These are phyloP conservation scores for Bombus sylvicola DNA, from an alignment of 1,140 invertebrate genomes.

Conservation along the genomic window DNA sequence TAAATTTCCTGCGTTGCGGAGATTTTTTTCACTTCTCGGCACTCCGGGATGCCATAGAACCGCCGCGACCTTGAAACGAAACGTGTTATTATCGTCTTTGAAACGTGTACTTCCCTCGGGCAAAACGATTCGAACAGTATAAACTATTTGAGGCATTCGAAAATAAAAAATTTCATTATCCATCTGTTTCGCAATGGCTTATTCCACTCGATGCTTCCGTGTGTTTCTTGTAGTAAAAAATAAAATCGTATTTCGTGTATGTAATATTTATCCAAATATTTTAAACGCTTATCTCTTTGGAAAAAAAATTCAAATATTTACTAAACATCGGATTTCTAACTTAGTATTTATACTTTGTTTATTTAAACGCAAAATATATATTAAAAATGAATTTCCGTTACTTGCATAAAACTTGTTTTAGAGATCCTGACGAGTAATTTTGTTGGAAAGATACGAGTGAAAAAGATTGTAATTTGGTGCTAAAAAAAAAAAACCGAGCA, in stretches of 20 bases:
- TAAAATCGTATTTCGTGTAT: background rate
- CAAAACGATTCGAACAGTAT: slow-evolving; percentile 42
- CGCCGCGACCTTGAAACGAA: slow-evolving; percentile 45
- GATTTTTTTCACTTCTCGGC: slow-evolving; percentile 29
- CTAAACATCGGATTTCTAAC: background rate
- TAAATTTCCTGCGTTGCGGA: slow-evolving; percentile 25
- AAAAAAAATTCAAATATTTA: background rate
- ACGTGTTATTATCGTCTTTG: slow-evolving; percentile 53
- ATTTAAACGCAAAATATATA: background rate
- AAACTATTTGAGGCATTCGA: slow-evolving; percentile 27
- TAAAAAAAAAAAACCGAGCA: background rate
- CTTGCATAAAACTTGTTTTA: background rate
- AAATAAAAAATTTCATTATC: slow-evolving; percentile 33
- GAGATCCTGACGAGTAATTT: background rate
- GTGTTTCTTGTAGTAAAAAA: background rate
- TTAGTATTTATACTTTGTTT: background rate
- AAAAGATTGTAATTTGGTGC: background rate
- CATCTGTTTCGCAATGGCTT: slow-evolving; percentile 17
- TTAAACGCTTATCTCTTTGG: background rate
- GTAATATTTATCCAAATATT: background rate
- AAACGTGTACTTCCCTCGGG: slow-evolving; percentile 48
- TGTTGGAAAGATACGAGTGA: background rate
- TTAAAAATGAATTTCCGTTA: background rate
- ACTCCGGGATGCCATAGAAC: slow-evolving; percentile 23
- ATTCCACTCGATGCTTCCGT: background rate